Percentiles rank a stretch among this genome's conserved stretches.
These are phyloP conservation scores for Caerostris extrusa DNA, from an alignment of 1,140 invertebrate genomes.

Conservation along the genomic window DNA sequence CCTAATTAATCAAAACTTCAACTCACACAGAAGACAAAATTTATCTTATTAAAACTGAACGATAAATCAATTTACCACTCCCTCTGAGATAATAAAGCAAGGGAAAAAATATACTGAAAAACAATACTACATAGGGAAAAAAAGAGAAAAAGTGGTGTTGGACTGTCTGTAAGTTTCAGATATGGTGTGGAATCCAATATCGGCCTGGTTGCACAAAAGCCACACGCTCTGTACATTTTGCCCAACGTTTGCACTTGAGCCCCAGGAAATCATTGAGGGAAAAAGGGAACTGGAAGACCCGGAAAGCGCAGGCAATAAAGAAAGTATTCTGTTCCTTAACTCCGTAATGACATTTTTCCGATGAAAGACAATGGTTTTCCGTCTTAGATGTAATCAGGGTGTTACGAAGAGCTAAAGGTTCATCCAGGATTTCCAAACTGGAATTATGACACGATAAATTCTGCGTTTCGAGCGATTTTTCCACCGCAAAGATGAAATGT, in stretches of 20 bases:
- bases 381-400: constrained; percentile 25
- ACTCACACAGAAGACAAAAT: too few relatives aligned
- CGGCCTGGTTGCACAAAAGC: background rate
- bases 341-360: constrained; percentile 62
- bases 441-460: constrained; percentile 28
- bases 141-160: background rate
- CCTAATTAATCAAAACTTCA: too few relatives aligned
- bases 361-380: constrained; percentile 52
- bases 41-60: too few relatives aligned
- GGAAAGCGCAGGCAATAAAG: constrained; percentile 22
- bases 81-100: too few relatives aligned
- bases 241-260: background rate
- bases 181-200: constrained; percentile 25
- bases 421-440: background rate
- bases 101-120: too few relatives aligned
- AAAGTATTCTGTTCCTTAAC: constrained; percentile 35
- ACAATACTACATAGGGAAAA: too few relatives aligned
- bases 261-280: constrained; percentile 47
- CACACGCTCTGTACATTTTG: background rate
- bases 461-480: background rate
- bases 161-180: constrained; percentile 8
- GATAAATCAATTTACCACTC: too few relatives aligned
- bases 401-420: constrained; percentile 1
- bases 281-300: background rate
- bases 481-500: background rate